Percentiles rank a stretch among this genome's conserved stretches.
Evolutionary conservation across 2,888 invertebrate species (phyloP).

Genomic region (Cantharis flavilabris): DNA sequence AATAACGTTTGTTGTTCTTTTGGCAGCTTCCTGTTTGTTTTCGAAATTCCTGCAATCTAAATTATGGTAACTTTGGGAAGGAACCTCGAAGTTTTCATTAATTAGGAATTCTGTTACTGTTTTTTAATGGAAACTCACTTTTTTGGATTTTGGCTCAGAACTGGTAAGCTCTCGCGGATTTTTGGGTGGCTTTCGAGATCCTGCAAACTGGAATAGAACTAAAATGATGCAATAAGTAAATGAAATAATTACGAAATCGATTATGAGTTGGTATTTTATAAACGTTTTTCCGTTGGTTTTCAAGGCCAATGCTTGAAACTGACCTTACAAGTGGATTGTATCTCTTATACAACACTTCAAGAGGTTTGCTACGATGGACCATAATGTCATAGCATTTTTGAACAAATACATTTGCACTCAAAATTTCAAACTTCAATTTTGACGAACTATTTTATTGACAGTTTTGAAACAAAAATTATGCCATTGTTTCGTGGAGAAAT

Average conservation of each 20-base stretch:
- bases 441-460: neutral
- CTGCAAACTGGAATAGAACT: neutral
- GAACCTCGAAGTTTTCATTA: neutral
- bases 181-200: constrained; percentile 3
- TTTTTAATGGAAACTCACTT: neutral
- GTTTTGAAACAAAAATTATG: neutral
- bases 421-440: constrained; percentile 8
- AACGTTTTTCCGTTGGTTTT: neutral
- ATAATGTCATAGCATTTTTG: neutral
- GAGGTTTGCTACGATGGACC: neutral
- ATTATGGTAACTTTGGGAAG: neutral
- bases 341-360: neutral
- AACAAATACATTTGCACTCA: neutral
- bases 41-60: neutral
- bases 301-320: neutral
- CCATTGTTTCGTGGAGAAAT: neutral
- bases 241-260: constrained; percentile 3
- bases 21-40: neutral
- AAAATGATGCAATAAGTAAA: neutral
- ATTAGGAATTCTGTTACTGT: neutral
- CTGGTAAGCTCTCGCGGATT: neutral
- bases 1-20: neutral
- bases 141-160: neutral
- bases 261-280: neutral
- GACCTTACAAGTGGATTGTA: neutral